Conservation (phyloP, 2,797 vertebrate genomes). For the Fistularia tabacaria region DNA sequence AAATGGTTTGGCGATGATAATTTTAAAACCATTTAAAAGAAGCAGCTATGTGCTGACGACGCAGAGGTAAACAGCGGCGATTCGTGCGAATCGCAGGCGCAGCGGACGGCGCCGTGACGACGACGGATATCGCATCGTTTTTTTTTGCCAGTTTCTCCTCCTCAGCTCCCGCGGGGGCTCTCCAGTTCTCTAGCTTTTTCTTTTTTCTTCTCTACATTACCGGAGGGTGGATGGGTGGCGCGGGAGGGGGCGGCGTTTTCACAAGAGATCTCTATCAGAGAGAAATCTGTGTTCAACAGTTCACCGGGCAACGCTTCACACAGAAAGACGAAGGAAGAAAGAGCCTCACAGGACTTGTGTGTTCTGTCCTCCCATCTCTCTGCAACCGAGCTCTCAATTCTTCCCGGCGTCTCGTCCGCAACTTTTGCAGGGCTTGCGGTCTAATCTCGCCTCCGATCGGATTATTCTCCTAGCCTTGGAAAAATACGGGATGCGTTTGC, state of each 20-base stretch:
- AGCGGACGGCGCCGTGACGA: too few species aligned
- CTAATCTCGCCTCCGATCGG: too few species aligned
- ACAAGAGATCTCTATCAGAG: conserved; percentile 67
- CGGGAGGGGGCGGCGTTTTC: conserved; percentile 41
- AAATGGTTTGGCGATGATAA: too few species aligned
- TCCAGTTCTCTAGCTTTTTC: conserved; percentile 71
- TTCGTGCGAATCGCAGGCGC: too few species aligned
- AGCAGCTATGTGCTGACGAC: too few species aligned
- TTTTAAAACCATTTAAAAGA: too few species aligned
- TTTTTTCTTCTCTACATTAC: conserved; percentile 12
- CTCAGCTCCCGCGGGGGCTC: conserved; percentile 51
- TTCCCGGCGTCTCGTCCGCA: neutral
- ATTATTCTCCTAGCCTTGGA: too few species aligned
- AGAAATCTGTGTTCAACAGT: conserved; percentile 65
- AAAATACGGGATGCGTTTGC: too few species aligned
- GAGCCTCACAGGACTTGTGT: conserved; percentile 20
- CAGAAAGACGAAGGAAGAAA: conserved; percentile 40
- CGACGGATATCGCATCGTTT: too few species aligned
- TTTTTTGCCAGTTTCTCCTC: conserved; percentile 77
- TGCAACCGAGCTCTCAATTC: conserved; percentile 11
- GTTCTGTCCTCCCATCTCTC: conserved; percentile 10
- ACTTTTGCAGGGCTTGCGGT: too few species aligned
- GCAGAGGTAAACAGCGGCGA: too few species aligned
- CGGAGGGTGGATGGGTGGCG: too few species aligned
- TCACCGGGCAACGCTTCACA: conserved; percentile 66